These are phyloP conservation scores for Nestor notabilis DNA, from an alignment of 2,113 vertebrate species.

Conservation along the genomic window DNA sequence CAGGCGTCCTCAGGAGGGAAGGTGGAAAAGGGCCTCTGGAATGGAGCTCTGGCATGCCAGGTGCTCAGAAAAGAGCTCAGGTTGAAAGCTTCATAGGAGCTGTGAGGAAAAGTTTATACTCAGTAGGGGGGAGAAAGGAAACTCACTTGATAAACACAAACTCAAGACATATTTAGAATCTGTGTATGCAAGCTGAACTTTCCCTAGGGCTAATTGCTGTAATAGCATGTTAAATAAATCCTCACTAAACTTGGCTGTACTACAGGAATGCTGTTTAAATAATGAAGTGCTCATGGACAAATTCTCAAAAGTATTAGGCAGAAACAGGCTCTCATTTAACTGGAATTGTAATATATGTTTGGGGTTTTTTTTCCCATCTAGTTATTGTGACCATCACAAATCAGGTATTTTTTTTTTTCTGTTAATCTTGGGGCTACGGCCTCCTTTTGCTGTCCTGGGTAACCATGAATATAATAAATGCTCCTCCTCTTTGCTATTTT, in stretches of 20 bases:
- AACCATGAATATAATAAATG: not conserved
- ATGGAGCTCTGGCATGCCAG: not conserved
- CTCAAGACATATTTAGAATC: constrained; percentile 31
- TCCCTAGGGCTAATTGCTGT: constrained; percentile 48
- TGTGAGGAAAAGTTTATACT: not conserved
- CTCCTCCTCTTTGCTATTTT: not conserved
- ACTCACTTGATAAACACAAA: constrained; percentile 9
- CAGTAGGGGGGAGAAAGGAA: not conserved
- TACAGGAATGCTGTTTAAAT: not conserved
- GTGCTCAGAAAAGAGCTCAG: not conserved
- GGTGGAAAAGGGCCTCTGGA: not conserved
- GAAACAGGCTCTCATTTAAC: constrained; percentile 24
- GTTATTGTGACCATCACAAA: not conserved
- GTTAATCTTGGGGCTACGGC: not conserved
- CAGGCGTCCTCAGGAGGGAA: not conserved
- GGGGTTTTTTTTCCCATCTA: fast-evolving
- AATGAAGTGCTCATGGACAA: constrained; percentile 16
- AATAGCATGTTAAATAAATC: constrained; percentile 59
- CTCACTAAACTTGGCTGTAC: constrained; percentile 43
- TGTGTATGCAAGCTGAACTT: constrained; percentile 38
- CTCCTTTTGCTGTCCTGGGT: not conserved
- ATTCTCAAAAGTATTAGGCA: not conserved
- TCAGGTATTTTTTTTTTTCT: not conserved
- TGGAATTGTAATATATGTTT: not conserved
- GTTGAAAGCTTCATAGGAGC: not conserved